Base-by-base conservation (phyloP, 2,797 vertebrate species). In the Centroberyx gerrardi region DNA sequence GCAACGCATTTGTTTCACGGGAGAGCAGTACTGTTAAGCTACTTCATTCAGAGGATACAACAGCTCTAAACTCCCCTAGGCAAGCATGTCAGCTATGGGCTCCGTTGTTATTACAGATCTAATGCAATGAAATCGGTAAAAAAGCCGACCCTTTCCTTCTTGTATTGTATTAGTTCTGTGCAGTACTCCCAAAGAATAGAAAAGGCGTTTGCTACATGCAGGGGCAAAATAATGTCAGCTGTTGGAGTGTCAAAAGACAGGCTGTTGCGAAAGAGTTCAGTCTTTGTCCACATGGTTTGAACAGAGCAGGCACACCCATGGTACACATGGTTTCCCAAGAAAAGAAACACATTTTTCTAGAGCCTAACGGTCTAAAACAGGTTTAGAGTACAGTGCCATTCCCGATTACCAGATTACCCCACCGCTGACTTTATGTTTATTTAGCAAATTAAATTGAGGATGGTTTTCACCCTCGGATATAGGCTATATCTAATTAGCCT, bases 281-380 rank as follows among this genome's bases (percentile, higher is more conserved):
- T n/a, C 58, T 88, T 85, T 87, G 76, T 87, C 63, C 52, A 58
- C 74, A 81, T 70, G 31, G 62, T 80, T 82, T 75, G 68, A 86
- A 84, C 79, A 42, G 42, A 28, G 51, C 8, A 76, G 87, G 85
- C 78, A 84, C 82, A 67, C 87, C 86, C 83, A 68, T 71, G 63
- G 33, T 44, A 51, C 73, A 78, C 60, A 5, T 59, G 59, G 29
- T 84, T 74, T 72, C 63, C 53, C n/a, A 17, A 76, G 51, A 62
- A 36, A 60, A 77, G 61, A 79, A 77, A 74, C 71, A 44, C 48
- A 72, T 81, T 84, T 67, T 69, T 74, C 71, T 66, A 17, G 55
- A 49, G 46, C 56, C n/a, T 51, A 56, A 55, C 52, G 70, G 60
- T 64, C 55, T 68, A 29, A 55, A 18, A 28, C 38, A 54, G 18